phyloP scores from a whole-genome alignment of 1,140 invertebrate species.

The Achatina immaculata region DNA sequence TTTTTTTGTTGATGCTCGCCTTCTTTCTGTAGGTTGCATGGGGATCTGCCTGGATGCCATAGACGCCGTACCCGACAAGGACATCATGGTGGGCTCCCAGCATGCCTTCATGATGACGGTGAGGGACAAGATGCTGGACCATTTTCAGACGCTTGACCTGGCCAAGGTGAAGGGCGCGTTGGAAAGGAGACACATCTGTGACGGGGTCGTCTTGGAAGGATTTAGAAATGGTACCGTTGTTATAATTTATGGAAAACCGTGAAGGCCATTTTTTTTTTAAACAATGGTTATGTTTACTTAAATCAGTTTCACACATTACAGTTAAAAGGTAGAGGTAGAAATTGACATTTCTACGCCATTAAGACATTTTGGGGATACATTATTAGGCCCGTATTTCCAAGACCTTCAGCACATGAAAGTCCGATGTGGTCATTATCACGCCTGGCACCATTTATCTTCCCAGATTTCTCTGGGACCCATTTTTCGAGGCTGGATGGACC shows the following conservation, averaged over 20 bases:
- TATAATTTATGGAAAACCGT: not conserved
- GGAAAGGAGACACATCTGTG: not conserved
- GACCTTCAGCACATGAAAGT: too few relatives aligned
- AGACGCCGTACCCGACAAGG: conserved; percentile 31
- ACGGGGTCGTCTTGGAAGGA: conserved; percentile 29
- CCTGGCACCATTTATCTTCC: too few relatives aligned
- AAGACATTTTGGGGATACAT: too few relatives aligned
- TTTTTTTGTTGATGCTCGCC: too few relatives aligned
- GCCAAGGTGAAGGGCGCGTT: conserved; percentile 21
- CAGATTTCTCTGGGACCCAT: too few relatives aligned
- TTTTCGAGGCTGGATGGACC: too few relatives aligned
- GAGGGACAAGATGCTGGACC: conserved; percentile 26
- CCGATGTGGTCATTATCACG: too few relatives aligned
- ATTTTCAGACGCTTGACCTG: conserved; percentile 20
- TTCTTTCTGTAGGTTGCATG: conserved; percentile 10
- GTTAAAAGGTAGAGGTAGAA: too few relatives aligned
- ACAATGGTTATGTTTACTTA: not conserved
- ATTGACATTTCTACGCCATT: too few relatives aligned
- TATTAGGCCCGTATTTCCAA: too few relatives aligned
- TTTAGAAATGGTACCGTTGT: conserved; percentile 23
- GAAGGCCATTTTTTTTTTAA: not conserved
- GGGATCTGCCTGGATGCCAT: conserved; percentile 32
- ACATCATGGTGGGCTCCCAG: conserved; percentile 12
- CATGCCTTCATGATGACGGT: conserved; percentile 38
- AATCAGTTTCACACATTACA: too few relatives aligned